Conservation (phyloP, 2,888 invertebrate species). For the Limnephilus auricula region DNA sequence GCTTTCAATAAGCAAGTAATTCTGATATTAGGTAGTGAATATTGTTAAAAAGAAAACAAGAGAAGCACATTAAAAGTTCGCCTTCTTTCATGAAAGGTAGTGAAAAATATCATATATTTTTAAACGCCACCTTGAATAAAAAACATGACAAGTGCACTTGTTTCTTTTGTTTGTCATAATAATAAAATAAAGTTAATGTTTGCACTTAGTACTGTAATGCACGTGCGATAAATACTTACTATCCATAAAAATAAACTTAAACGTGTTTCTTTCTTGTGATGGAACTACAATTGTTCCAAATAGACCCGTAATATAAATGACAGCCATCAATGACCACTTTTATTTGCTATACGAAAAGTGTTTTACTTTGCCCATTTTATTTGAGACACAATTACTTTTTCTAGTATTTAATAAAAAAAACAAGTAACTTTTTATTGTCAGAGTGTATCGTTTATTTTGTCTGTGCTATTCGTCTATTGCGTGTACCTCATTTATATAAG, state of each 20-base stretch:
- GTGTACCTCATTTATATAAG: background rate
- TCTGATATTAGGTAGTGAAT: too few species aligned
- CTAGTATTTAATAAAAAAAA: background rate
- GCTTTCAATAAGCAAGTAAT: too few species aligned
- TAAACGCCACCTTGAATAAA: too few species aligned
- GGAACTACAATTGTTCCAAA: background rate
- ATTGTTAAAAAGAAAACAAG: too few species aligned
- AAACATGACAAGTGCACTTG: too few species aligned
- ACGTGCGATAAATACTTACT: background rate
- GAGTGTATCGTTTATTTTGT: background rate
- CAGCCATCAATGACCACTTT: background rate
- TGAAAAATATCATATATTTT: too few species aligned
- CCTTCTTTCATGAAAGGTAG: too few species aligned
- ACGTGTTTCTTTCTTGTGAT: background rate
- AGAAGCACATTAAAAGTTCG: too few species aligned
- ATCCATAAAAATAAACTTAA: background rate
- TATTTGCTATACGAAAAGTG: background rate
- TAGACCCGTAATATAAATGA: background rate
- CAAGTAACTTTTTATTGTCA: background rate
- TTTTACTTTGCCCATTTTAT: background rate
- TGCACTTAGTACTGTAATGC: too few species aligned
- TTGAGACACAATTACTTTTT: background rate
- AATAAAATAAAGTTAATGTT: too few species aligned
- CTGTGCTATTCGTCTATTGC: background rate
- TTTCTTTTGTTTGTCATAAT: too few species aligned